Percentiles rank a stretch among this genome's conserved stretches.
phyloP scores from a whole-genome alignment of 2,113 vertebrate species.

The Serinus canaria region DNA sequence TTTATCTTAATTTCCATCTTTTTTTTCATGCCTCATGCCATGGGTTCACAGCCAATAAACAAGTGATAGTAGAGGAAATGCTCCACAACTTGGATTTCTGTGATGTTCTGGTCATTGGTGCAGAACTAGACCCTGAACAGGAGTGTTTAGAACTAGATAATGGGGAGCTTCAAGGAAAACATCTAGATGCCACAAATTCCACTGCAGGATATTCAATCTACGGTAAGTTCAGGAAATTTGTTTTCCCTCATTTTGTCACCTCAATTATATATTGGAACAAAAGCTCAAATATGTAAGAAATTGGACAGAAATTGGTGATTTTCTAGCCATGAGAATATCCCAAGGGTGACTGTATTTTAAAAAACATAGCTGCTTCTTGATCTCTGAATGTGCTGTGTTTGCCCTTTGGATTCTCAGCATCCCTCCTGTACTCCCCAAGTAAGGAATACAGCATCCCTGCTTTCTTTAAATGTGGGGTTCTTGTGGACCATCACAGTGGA shows the following conservation, averaged over 20 bases:
- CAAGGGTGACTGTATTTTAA: neutral
- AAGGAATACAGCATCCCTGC: neutral
- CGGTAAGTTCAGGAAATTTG: conserved; percentile 70
- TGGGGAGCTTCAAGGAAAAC: conserved; percentile 80
- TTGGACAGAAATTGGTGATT: neutral
- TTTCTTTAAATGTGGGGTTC: neutral
- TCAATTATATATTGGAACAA: neutral
- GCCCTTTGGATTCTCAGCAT: neutral
- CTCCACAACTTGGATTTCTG: conserved; percentile 96
- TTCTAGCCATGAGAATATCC: neutral
- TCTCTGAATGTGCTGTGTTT: neutral
- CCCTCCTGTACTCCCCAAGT: neutral
- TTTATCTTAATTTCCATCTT: neutral
- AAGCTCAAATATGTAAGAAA: neutral
- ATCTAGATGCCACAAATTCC: conserved; percentile 94
- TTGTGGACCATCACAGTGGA: neutral
- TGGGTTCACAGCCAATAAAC: conserved; percentile 69
- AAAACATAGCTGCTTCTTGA: neutral
- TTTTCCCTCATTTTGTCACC: neutral
- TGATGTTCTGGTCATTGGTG: conserved; percentile 88
- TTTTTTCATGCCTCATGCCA: neutral
- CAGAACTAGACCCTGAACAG: conserved; percentile 82
- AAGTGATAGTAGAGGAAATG: conserved; percentile 84
- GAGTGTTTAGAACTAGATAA: conserved; percentile 88
- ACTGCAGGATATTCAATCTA: conserved; percentile 94